These are phyloP conservation scores for Neoaliturus tenellus DNA, from an alignment of 2,888 invertebrate species.

Conservation along the genomic window DNA sequence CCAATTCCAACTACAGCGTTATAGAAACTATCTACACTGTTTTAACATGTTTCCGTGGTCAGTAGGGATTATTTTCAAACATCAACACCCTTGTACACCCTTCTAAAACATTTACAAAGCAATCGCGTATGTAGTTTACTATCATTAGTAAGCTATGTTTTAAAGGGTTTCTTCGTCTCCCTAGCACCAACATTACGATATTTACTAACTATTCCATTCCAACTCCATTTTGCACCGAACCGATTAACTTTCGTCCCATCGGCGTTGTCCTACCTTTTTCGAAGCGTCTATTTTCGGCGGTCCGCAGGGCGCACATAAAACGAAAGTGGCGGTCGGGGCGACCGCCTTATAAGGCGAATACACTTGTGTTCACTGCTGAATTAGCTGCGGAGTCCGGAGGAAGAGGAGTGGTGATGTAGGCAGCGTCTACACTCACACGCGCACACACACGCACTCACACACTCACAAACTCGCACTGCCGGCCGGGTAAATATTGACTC, in stretches of 20 bases:
- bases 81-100: no score
- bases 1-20: no score
- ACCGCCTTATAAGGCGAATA: constrained; percentile 40
- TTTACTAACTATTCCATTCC: neutral
- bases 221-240: neutral
- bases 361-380: constrained; percentile 48
- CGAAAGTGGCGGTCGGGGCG: constrained; percentile 41
- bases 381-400: constrained; percentile 47
- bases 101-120: no score
- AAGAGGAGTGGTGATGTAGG: constrained; percentile 52
- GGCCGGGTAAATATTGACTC: constrained; percentile 30
- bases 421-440: constrained; percentile 19
- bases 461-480: neutral
- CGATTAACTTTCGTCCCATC: neutral
- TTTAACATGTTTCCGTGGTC: no score
- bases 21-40: no score
- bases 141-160: no score
- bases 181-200: neutral
- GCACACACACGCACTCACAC: neutral
- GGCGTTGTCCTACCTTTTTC: constrained; percentile 14
- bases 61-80: no score
- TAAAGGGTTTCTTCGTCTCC: neutral
- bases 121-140: no score
- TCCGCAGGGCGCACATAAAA: constrained; percentile 3
- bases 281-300: constrained; percentile 12